A percentile compares a stretch with the other conserved stretches of the same genome.
phyloP scores from a whole-genome alignment of 2,888 invertebrate genomes.

The Gordius sp. region DNA sequence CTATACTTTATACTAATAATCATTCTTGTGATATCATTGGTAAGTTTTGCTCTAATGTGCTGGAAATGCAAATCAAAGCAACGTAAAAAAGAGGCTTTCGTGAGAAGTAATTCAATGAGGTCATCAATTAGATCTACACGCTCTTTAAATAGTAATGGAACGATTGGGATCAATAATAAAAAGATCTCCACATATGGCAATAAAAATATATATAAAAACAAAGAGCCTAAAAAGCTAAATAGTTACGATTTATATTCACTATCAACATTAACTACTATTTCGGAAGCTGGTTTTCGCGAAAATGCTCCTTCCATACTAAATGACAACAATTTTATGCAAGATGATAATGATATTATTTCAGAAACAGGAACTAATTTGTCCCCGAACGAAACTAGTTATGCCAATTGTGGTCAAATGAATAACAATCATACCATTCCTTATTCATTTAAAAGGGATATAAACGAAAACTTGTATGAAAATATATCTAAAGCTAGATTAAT shows the following conservation, averaged over 20 bases:
- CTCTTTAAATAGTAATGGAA: too few species aligned
- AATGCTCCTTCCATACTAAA: background rate
- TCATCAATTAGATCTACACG: constrained; percentile 1
- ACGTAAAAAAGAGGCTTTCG: background rate
- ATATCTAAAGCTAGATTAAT: too few species aligned
- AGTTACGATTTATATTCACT: background rate
- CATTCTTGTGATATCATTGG: background rate
- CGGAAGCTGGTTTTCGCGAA: background rate
- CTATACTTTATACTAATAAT: background rate
- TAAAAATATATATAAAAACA: too few species aligned
- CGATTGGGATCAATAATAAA: too few species aligned
- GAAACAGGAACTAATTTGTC: background rate
- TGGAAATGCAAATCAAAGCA: background rate
- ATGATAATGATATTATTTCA: background rate
- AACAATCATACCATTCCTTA: too few species aligned
- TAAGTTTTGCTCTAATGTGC: background rate
- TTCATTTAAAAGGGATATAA: too few species aligned
- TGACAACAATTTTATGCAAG: background rate
- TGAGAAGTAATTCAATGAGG: background rate
- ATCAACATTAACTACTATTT: background rate
- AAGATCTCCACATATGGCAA: too few species aligned
- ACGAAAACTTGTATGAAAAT: too few species aligned
- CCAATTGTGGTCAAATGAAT: too few species aligned
- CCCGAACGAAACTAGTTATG: background rate
- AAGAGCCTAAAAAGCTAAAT: background rate